phyloP scores from a whole-genome alignment of 2,113 vertebrate genomes.

The Dipodomys stephensi region DNA sequence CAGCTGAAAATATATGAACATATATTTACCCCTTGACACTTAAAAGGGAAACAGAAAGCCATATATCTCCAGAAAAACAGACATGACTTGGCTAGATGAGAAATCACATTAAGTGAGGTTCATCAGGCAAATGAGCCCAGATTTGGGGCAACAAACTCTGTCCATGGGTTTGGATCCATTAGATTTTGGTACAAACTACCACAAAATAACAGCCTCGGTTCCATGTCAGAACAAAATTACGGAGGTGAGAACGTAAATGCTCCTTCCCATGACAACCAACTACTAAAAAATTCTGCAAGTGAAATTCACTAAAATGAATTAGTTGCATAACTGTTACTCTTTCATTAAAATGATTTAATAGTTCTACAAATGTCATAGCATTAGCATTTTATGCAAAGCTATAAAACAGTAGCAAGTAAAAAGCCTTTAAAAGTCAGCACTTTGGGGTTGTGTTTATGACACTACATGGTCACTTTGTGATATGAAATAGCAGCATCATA shows the following conservation, averaged over 20 bases:
- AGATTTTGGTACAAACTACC: slow-evolving; percentile 34
- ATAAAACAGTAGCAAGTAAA: slow-evolving; percentile 74
- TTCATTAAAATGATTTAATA: slow-evolving; percentile 84
- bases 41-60: slow-evolving; percentile 49
- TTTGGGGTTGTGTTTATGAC: slow-evolving; percentile 79
- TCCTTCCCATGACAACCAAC: slow-evolving; percentile 73
- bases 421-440: slow-evolving; percentile 80
- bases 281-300: slow-evolving; percentile 63
- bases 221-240: slow-evolving; percentile 47
- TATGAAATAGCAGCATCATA: slow-evolving; percentile 58
- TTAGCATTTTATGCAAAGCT: slow-evolving; percentile 80
- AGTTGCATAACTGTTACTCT: slow-evolving; percentile 66
- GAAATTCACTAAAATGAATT: slow-evolving; percentile 70
- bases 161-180: slow-evolving; percentile 50
- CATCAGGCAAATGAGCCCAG: slow-evolving; percentile 57
- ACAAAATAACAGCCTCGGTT: slow-evolving; percentile 45
- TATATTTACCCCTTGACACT: slow-evolving; percentile 63
- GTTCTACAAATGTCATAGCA: slow-evolving; percentile 78
- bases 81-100: background rate
- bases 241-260: background rate
- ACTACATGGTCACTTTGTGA: slow-evolving; percentile 64
- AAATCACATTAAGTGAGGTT: slow-evolving; percentile 62
- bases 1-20: slow-evolving; percentile 53
- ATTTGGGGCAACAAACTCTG: slow-evolving; percentile 63
- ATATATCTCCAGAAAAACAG: slow-evolving; percentile 64